Evolutionary conservation across 64 coral and sea anemone genomes (phyloP).

Genomic region (Porites lutea): DNA sequence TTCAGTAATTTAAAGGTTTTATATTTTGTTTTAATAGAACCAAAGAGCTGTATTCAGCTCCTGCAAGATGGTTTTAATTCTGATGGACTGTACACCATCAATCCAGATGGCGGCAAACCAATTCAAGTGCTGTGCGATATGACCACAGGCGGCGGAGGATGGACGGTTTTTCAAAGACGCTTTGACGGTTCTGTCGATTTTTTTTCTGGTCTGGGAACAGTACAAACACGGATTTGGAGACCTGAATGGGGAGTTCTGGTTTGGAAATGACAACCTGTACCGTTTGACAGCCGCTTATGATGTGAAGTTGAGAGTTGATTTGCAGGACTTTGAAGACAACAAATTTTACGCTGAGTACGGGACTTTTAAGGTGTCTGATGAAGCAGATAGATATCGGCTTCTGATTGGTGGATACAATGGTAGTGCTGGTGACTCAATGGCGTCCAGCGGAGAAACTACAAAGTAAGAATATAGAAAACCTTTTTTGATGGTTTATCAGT

Average conservation of each 20-base stretch:
- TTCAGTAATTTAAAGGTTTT: no score
- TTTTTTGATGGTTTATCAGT: no score
- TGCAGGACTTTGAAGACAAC: constrained; percentile 40
- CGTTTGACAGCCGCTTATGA: neutral
- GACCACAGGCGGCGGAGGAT: constrained; percentile 51
- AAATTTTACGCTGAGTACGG: constrained; percentile 25
- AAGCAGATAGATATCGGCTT: constrained; percentile 17
- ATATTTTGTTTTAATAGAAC: no score
- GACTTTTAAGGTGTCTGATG: constrained; percentile 10
- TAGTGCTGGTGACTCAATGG: constrained; percentile 37
- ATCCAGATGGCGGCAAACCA: constrained; percentile 7
- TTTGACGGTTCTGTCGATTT: constrained; percentile 44
- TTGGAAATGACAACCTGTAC: constrained; percentile 24
- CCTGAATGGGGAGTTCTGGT: constrained; percentile 21
- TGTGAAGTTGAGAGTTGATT: constrained; percentile 17
- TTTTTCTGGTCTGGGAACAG: constrained; percentile 34
- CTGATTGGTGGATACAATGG: neutral
- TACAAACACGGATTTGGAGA: constrained; percentile 47
- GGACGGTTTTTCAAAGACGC: constrained; percentile 54
- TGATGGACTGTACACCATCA: constrained; percentile 49
- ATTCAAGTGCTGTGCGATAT: constrained; percentile 50
- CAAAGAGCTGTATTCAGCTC: no score
- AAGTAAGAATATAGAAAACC: no score
- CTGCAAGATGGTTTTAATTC: no score
- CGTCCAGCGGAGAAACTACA: neutral